Evolutionary conservation across 2,888 invertebrate species (phyloP).

Genomic region (Lepeophtheirus nordmannii): DNA sequence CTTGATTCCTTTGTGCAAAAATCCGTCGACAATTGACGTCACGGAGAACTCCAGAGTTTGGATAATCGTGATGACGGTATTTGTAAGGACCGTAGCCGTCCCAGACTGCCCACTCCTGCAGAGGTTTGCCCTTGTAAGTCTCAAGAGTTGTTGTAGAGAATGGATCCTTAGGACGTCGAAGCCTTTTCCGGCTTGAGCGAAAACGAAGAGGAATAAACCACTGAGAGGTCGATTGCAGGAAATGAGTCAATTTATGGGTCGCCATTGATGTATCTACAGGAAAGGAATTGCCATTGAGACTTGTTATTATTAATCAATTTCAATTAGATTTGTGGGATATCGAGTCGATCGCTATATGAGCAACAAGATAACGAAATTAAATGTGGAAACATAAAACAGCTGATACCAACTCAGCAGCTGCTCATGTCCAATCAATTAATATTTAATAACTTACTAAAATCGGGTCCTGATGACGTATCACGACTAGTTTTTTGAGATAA

Average conservation of each 20-base stretch:
- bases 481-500: too few species aligned
- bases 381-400: too few species aligned
- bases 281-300: too few species aligned
- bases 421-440: too few species aligned
- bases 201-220: neutral
- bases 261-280: neutral
- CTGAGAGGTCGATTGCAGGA: neutral
- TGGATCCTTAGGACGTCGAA: neutral
- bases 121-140: slow-evolving; percentile 9
- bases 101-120: slow-evolving; percentile 22
- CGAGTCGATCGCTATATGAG: too few species aligned
- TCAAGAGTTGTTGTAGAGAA: neutral
- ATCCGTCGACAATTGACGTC: slow-evolving; percentile 13
- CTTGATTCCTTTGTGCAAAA: slow-evolving; percentile 4
- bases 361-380: too few species aligned
- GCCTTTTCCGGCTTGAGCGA: neutral
- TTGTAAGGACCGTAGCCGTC: slow-evolving; percentile 23
- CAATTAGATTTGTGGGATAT: too few species aligned
- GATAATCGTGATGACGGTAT: slow-evolving; percentile 15
- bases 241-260: neutral
- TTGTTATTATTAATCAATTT: too few species aligned
- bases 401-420: too few species aligned
- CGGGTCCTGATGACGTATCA: too few species aligned
- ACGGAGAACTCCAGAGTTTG: slow-evolving; percentile 1
- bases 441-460: too few species aligned